Base-by-base conservation (phyloP, 2,113 vertebrate genomes). In the Corvus moneduloides region DNA sequence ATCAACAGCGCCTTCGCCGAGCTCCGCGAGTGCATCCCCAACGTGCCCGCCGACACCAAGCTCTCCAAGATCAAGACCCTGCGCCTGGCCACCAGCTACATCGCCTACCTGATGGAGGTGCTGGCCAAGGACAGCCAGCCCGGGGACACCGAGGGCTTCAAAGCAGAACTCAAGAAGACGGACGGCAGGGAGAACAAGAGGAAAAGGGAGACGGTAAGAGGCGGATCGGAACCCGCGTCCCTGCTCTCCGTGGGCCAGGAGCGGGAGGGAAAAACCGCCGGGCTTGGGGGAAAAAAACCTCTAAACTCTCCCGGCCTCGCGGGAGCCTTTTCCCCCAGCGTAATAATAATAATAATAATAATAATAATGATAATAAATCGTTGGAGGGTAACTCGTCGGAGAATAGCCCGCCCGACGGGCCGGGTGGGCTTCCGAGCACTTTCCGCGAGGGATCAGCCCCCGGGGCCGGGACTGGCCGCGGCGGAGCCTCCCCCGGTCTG, bases 1-100 rank as follows among this genome's bases (percentile, higher is more conserved):
- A 99, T 99, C 98, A 99, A 99, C 98, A 99, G 99, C 97, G 99
- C 99, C 89, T 99, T 99, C 94, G 99, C 99, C 37, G 99, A 99
- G 90, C 98, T 99, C 91, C 97, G 99, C 68, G 99, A 99, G 97
- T 99, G 99, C 95, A 99, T 99, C 95, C 99, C 99, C 91, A 99
- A 99, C 96, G 99, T 99, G 46, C 99, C 99, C 9, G 99, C 99
- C 30, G 99, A 99, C 97, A 99, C 99, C 86, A 99, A 99, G 56
- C 98, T 99, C 90, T 99, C 99, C 97, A 99, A 99, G 95, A 99
- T 99, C 94, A 99, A 99, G 94, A 99, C 99, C 12, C 97, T 99
- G 61, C 98, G 99, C 71, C 95, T 99, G 97, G 99, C 99, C 94
- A 99, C 99, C 97, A 99, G 99, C 98, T 99, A 99, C 97, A 99